These are phyloP conservation scores for Spea multiplicata DNA, from an alignment of 2,113 vertebrate species.

Conservation along the genomic window DNA sequence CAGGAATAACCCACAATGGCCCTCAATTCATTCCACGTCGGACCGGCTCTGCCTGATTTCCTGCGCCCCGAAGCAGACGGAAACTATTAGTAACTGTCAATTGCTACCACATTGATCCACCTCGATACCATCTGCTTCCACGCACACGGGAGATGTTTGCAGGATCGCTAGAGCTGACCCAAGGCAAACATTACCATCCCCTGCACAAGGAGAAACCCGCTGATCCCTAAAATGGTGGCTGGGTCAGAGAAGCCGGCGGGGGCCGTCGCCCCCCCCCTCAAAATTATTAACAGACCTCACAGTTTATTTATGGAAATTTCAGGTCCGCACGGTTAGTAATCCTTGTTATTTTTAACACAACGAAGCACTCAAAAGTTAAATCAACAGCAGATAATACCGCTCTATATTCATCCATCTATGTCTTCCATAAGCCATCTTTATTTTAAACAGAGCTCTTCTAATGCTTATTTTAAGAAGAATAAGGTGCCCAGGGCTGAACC, in stretches of 20 bases:
- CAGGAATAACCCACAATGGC: conserved; percentile 16
- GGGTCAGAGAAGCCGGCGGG: conserved; percentile 16
- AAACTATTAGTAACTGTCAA: conserved; percentile 58
- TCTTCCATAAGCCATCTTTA: conserved; percentile 22
- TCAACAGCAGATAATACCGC: conserved; percentile 6
- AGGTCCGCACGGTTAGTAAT: conserved; percentile 14
- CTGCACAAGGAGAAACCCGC: not conserved
- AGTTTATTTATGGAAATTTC: conserved; percentile 46
- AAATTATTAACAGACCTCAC: conserved; percentile 43
- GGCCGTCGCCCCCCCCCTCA: not conserved
- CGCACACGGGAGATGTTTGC: conserved; percentile 17
- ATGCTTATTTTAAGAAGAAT: conserved; percentile 18
- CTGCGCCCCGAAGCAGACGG: conserved; percentile 58
- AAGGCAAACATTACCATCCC: conserved; percentile 30
- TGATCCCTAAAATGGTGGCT: conserved; percentile 34
- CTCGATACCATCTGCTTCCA: conserved; percentile 14
- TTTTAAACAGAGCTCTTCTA: conserved; percentile 20
- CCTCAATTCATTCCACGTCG: conserved; percentile 41
- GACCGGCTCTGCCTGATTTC: conserved; percentile 56
- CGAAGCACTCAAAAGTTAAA: conserved; percentile 16
- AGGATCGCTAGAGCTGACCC: conserved; percentile 15
- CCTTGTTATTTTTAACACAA: conserved; percentile 40
- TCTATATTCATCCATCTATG: conserved; percentile 8
- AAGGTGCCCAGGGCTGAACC: not conserved
- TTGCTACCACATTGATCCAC: conserved; percentile 56